Evolutionary conservation across 2,797 vertebrate genomes (phyloP).

Genomic region (Labroides dimidiatus): DNA sequence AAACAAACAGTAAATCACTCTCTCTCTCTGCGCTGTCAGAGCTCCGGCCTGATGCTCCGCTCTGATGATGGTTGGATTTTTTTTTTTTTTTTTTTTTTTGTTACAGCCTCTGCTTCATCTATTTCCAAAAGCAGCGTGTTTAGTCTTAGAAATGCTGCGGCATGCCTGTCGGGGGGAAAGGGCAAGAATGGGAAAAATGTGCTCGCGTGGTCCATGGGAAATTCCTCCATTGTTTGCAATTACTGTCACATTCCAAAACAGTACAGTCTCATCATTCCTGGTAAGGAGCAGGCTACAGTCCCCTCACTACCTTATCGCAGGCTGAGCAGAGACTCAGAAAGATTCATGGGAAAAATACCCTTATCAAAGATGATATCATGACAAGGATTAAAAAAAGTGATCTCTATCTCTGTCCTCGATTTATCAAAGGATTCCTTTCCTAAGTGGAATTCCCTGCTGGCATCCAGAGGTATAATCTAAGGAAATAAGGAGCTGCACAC

Average conservation of each 20-base stretch:
- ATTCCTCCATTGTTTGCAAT: conserved; percentile 71
- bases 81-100: conserved; percentile 10
- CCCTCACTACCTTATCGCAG: conserved; percentile 35
- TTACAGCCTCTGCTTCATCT: conserved; percentile 35
- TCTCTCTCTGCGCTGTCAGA: conserved; percentile 17
- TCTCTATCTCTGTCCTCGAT: conserved; percentile 27
- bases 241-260: conserved; percentile 69
- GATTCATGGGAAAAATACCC: conserved; percentile 19
- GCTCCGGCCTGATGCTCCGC: conserved; percentile 23
- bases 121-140: conserved; percentile 63
- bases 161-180: conserved; percentile 18
- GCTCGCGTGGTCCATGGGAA: conserved; percentile 61
- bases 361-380: conserved; percentile 44
- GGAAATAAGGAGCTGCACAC: not conserved
- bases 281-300: conserved; percentile 24
- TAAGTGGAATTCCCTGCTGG: conserved; percentile 48
- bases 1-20: conserved; percentile 51
- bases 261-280: conserved; percentile 33
- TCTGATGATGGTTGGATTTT: conserved; percentile 35
- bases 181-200: conserved; percentile 70
- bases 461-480: conserved; percentile 9
- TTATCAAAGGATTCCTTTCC: conserved; percentile 46
- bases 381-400: conserved; percentile 43
- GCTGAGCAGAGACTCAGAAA: conserved; percentile 27
- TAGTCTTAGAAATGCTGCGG: conserved; percentile 56